Base-by-base conservation (phyloP, 2,888 invertebrate species). In the Oscheius sp. region DNA sequence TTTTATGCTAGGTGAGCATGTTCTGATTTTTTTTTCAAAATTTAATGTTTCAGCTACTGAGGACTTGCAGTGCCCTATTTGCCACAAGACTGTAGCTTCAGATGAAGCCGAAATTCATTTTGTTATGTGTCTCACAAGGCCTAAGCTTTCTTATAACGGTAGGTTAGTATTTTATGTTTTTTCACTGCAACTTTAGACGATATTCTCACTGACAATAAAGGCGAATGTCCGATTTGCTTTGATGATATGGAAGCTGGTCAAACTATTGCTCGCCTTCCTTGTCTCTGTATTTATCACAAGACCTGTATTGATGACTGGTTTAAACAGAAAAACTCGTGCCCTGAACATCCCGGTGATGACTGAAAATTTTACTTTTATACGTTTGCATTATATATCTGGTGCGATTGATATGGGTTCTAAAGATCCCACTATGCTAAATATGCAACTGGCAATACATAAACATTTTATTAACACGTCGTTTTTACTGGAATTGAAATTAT, bases 301-400 rank as follows among this genome's bases (percentile, higher is more conserved):
- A 93, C 93, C 90, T 98, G 98, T 92, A 97, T 98, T 91, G 97
- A 98, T 92, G 93, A 94, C 91, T 98, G 98, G 98, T 98, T 98
- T 91, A 95, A 96, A 91, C 94, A 96, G 90, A 98, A 97, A 92
- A 93, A 97, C 91, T 95, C 95, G 89, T 98, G 98, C 92, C 98
- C 98, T 70, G 97, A 97, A 91, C 98, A 98, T 91, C 97, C 98
- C 86, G 94, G 94, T 88, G 96, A 96, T 92, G 86, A 87, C 35
- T 35, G 35, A 35, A 35, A 9, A 35, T 9, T 35, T 35, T 35
- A 35, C 9, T 35, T 61, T 87, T 74, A 80, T 35, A 35, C 9
- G 35, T 35, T 35, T 35, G 35, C 35, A 35, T 35, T 35, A 35
- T 43, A n/a, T 35, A 35, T 35, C 35, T 35, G 35, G 35, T 35